Conservation (phyloP, 92 coral and sea anemone genomes). For the Pocillopora grandis region DNA sequence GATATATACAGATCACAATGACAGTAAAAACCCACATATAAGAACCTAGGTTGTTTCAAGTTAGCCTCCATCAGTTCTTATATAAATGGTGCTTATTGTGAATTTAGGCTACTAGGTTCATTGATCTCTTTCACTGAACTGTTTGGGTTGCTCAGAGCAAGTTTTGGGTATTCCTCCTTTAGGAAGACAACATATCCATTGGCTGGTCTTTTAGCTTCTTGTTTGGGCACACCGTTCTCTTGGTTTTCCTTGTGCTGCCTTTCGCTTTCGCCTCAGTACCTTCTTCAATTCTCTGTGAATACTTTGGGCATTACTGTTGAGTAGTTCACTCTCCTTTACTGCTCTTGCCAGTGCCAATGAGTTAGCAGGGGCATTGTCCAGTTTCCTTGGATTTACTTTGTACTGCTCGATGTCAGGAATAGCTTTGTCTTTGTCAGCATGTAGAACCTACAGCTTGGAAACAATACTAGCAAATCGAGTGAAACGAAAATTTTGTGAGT, state of each 20-base stretch:
- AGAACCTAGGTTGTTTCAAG: too few species aligned
- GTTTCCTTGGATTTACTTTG: background rate
- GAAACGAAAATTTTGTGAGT: too few species aligned
- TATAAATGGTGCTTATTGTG: too few species aligned
- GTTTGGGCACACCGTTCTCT: conserved; percentile 14
- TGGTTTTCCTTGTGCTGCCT: conserved; percentile 27
- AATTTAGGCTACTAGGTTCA: background rate
- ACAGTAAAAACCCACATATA: too few species aligned
- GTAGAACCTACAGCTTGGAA: conserved; percentile 18
- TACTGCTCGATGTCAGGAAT: background rate
- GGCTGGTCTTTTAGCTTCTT: conserved; percentile 43
- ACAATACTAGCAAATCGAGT: conserved; percentile 26
- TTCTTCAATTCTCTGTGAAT: too few species aligned
- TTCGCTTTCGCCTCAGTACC: conserved; percentile 26
- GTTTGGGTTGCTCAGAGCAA: conserved; percentile 20
- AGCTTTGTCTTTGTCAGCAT: background rate
- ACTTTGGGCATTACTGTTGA: conserved; percentile 12
- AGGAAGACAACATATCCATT: conserved; percentile 37
- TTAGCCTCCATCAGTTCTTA: too few species aligned
- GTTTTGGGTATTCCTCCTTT: conserved; percentile 9
- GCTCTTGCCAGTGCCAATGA: conserved; percentile 10
- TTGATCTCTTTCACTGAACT: conserved; percentile 29
- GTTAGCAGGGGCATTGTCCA: background rate
- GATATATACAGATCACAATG: too few species aligned
- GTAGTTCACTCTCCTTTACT: background rate